A percentile compares a stretch with the other conserved stretches of the same genome.
Evolutionary conservation across 2,888 invertebrate species (phyloP).

Genomic region (Helicoverpa assulta): DNA sequence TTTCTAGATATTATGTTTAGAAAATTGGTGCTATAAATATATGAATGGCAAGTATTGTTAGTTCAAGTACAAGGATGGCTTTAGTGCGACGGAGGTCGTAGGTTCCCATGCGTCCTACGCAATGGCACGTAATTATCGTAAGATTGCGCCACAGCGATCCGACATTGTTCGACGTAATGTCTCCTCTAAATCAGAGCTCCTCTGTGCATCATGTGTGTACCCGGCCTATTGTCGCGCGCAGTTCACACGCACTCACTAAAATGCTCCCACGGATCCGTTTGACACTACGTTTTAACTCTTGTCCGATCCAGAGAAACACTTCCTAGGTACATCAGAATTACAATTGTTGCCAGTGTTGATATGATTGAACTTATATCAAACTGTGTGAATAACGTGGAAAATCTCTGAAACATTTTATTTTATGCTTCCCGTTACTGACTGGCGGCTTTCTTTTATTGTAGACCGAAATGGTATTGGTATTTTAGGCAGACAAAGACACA

Average conservation of each 20-base stretch:
- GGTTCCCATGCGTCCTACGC: constrained; percentile 87
- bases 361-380: background rate
- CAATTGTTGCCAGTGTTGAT: constrained; percentile 29
- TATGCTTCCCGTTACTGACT: background rate
- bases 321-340: constrained; percentile 57
- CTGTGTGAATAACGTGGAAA: background rate
- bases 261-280: constrained; percentile 82
- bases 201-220: constrained; percentile 79
- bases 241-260: constrained; percentile 88
- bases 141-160: constrained; percentile 81
- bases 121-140: constrained; percentile 80
- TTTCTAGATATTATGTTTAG: constrained; percentile 4
- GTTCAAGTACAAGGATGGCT: constrained; percentile 52
- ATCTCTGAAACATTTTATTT: background rate
- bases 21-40: constrained; percentile 26
- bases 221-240: constrained; percentile 79
- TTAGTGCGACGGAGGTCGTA: constrained; percentile 51
- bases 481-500: background rate
- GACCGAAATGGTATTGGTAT: background rate
- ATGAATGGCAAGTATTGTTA: constrained; percentile 50
- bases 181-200: constrained; percentile 86
- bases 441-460: background rate
- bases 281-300: constrained; percentile 57
- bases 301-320: constrained; percentile 64
- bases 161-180: constrained; percentile 86